Percentiles rank a stretch among this genome's conserved stretches.
Conservation (phyloP, 2,113 vertebrate genomes). For the Tor tambroides region DNA sequence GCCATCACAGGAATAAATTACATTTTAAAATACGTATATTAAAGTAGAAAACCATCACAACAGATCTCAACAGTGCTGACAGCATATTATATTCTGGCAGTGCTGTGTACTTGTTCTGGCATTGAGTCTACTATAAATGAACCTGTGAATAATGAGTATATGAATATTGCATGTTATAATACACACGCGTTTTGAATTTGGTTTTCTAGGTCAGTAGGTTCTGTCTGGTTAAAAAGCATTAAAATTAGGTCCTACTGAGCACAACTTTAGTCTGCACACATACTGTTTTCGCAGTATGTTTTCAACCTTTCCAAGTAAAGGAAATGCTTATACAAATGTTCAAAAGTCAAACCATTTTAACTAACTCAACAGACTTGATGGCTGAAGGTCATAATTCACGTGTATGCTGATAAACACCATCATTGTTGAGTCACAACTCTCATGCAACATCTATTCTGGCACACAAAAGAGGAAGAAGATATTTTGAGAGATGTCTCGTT, state of each 20-base stretch:
- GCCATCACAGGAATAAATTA: too few relatives aligned
- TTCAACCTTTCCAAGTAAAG: not conserved
- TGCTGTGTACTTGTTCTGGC: not conserved
- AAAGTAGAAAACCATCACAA: not conserved
- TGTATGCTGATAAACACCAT: not conserved
- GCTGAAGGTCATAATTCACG: not conserved
- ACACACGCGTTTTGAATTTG: not conserved
- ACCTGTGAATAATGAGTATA: not conserved
- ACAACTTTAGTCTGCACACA: not conserved
- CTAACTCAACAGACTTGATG: not conserved
- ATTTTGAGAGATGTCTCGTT: too few relatives aligned
- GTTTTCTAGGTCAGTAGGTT: not conserved
- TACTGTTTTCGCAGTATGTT: too few relatives aligned
- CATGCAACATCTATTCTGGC: not conserved
- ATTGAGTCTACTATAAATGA: not conserved
- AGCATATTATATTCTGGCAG: not conserved
- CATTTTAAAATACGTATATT: not conserved
- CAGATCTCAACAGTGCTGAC: not conserved
- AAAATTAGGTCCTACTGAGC: not conserved
- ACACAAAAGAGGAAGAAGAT: not conserved
- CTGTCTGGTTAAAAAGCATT: not conserved
- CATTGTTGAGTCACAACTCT: not conserved
- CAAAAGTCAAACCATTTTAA: constrained; percentile 11
- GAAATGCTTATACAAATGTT: not conserved
- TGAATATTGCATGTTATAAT: not conserved